These are phyloP conservation scores for Uloborus diversus DNA, from an alignment of 1,140 invertebrate genomes.

Conservation along the genomic window DNA sequence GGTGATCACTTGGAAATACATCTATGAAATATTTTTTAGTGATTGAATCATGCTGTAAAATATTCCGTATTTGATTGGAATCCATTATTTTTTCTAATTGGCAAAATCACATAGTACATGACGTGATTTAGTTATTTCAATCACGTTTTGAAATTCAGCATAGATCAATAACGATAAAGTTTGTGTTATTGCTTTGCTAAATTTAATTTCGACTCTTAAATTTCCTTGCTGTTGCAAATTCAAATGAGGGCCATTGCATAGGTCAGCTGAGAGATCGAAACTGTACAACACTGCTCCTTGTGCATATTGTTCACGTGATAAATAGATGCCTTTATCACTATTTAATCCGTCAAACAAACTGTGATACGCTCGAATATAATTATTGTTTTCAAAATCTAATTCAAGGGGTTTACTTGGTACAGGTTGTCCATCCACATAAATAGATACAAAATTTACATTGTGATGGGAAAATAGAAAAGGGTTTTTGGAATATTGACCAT, in stretches of 20 bases:
- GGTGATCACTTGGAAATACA: not conserved
- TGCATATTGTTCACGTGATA: not conserved
- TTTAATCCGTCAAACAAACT: not conserved
- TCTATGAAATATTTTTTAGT: not conserved
- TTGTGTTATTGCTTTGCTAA: not conserved
- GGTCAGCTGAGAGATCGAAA: not conserved
- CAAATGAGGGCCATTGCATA: not conserved
- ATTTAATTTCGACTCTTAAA: not conserved
- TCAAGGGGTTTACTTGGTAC: not conserved
- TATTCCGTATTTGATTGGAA: not conserved
- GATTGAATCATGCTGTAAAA: not conserved
- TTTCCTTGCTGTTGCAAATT: not conserved
- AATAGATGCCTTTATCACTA: not conserved
- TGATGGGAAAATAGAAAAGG: slow-evolving; percentile 9
- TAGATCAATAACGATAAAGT: not conserved
- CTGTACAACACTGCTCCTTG: not conserved
- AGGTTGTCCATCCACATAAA: slow-evolving; percentile 1
- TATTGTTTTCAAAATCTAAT: not conserved
- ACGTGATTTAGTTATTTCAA: not conserved
- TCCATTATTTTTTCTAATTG: not conserved
- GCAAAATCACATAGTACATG: not conserved
- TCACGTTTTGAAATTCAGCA: not conserved
- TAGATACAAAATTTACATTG: not conserved
- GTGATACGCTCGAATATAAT: slow-evolving; percentile 8
- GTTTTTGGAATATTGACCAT: not conserved